phyloP scores from a whole-genome alignment of 2,113 vertebrate species.

The Phoenicopterus ruber region DNA sequence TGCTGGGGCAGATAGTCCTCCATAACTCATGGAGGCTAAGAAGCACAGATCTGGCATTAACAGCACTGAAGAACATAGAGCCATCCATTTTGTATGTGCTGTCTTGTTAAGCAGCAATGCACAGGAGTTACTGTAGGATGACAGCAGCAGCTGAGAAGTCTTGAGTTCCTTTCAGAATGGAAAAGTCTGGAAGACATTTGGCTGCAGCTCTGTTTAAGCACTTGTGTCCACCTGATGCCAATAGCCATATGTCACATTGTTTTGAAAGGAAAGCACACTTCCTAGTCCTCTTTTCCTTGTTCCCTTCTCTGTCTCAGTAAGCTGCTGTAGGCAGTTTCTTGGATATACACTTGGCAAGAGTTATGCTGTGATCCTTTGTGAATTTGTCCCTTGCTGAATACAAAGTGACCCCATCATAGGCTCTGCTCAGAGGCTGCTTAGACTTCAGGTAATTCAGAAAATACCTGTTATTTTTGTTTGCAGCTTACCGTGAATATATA shows the following conservation, averaged over 20 bases:
- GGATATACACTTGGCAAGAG: not conserved
- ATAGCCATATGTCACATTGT: not conserved
- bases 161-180: not conserved
- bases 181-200: not conserved
- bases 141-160: not conserved
- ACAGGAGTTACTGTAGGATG: not conserved
- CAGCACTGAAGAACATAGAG: not conserved
- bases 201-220: not conserved
- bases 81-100: not conserved
- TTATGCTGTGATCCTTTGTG: not conserved
- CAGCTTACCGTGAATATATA: not conserved
- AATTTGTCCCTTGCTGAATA: not conserved
- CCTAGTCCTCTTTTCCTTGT: not conserved
- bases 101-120: not conserved
- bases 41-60: not conserved
- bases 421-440: not conserved
- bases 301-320: not conserved
- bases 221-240: not conserved
- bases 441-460: not conserved
- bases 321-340: not conserved
- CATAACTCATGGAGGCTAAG: not conserved
- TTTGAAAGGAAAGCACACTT: not conserved
- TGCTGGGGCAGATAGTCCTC: not conserved
- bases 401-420: not conserved
- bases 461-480: not conserved